Conservation (phyloP, 2,113 vertebrate genomes). For the Rousettus leschenaultii region DNA sequence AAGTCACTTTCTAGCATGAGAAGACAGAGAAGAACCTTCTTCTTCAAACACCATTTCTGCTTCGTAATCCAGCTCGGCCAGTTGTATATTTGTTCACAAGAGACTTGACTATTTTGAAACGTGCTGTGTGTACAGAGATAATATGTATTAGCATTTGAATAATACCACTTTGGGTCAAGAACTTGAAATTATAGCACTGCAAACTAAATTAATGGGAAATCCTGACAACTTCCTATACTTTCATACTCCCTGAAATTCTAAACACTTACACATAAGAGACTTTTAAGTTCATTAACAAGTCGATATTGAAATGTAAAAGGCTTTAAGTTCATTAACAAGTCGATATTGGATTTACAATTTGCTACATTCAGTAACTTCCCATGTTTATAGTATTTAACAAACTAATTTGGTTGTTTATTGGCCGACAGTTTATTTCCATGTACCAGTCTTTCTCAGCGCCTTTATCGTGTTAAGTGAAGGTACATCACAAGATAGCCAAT, state of each 20-base stretch:
- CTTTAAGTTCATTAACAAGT: conserved; percentile 50
- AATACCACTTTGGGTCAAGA: conserved; percentile 31
- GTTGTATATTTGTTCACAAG: conserved; percentile 50
- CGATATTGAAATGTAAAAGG: conserved; percentile 31
- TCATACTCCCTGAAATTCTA: conserved; percentile 46
- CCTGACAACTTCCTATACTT: conserved; percentile 48
- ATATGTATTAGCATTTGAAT: neutral
- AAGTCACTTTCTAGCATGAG: neutral
- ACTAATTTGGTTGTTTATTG: conserved; percentile 48
- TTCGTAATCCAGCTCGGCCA: neutral
- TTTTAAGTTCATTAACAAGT: conserved; percentile 50
- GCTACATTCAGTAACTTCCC: conserved; percentile 43
- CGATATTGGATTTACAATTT: conserved; percentile 55
- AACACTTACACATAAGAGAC: conserved; percentile 36
- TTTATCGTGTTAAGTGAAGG: conserved; percentile 48
- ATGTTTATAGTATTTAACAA: conserved; percentile 54
- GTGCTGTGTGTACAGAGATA: conserved; percentile 13
- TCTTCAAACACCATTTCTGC: conserved; percentile 22
- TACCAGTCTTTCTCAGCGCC: conserved; percentile 50
- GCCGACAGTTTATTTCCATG: neutral
- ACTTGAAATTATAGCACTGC: conserved; percentile 36
- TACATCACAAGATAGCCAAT: neutral
- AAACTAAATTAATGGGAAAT: conserved; percentile 15
- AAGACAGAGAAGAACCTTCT: conserved; percentile 22
- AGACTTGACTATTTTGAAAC: conserved; percentile 38